Conservation (phyloP, 2,113 vertebrate species). For the Microcebus ravelobensis region DNA sequence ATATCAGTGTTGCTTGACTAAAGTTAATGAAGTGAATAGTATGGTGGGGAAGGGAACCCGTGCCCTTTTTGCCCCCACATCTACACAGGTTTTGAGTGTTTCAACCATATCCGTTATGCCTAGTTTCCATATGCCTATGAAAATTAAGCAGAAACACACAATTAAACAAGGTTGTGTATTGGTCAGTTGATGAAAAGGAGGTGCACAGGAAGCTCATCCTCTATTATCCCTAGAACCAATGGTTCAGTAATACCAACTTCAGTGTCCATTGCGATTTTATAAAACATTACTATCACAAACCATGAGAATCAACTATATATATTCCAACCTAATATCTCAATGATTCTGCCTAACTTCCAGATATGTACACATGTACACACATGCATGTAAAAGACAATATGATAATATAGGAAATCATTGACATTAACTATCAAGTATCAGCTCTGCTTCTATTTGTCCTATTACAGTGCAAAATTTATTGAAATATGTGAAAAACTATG, state of each 20-base stretch:
- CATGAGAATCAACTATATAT: background rate
- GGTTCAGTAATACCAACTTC: background rate
- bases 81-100: background rate
- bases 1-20: background rate
- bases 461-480: background rate
- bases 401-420: background rate
- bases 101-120: background rate
- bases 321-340: background rate
- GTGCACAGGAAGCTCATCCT: background rate
- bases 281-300: background rate
- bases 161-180: background rate
- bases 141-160: background rate
- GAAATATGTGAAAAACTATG: background rate
- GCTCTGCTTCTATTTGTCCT: background rate
- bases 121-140: background rate
- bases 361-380: background rate
- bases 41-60: background rate
- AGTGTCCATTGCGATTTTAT: background rate
- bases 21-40: background rate
- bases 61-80: background rate
- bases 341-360: background rate
- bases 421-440: background rate
- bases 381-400: background rate
- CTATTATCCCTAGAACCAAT: background rate
- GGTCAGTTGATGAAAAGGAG: background rate